Evolutionary conservation across 2,888 invertebrate genomes (phyloP), one percentile per base, ranked within the genome.

Genomic region (Erebia epiphron): DNA sequence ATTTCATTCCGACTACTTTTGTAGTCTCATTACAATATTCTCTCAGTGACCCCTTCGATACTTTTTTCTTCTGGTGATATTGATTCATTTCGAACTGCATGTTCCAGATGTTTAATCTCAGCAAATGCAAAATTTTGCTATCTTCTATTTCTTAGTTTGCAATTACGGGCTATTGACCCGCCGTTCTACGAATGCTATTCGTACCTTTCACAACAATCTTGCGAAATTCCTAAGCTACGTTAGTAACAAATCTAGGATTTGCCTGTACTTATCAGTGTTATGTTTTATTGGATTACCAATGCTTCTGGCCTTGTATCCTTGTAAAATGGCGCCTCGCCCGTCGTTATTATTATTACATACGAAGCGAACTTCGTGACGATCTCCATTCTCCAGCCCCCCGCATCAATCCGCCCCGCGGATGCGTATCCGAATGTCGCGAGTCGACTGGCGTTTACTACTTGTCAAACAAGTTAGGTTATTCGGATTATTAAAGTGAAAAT

Each of bases 381-480:
- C 91, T 91, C 88, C 86, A 84, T 89, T 86, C 90, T 85, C 85
- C 85, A 79, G 84, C 79, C 76, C 77, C 78, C 78, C 79, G 76
- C 81, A 69, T 73, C 77, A 83, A 81, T 84, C 80, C 85, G 80
- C 90, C 87, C 90, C 91, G 90, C 90, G 90, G 91, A 92, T 92
- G 91, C 91, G 92, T 92, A 90, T 92, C 92, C 90, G 91, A 91
- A 89, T 91, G 91, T 92, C 91, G 92, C 91, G 90, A 86, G 80
- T 80, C 81, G 83, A 86, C 91, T 88, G 90, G 90, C 88, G 88
- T 91, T 90, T 90, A 91, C 92, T 88, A 92, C 88, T 91, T 92
- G 93, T 92, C 93, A 93, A 92, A 92, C 88, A 87, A 85, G 91
- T 91, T 92, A 92, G 91, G 92, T 93, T 93, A 92, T 92, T 86